Conservation (phyloP, 2,797 vertebrate species). For the Valencia hispanica region DNA sequence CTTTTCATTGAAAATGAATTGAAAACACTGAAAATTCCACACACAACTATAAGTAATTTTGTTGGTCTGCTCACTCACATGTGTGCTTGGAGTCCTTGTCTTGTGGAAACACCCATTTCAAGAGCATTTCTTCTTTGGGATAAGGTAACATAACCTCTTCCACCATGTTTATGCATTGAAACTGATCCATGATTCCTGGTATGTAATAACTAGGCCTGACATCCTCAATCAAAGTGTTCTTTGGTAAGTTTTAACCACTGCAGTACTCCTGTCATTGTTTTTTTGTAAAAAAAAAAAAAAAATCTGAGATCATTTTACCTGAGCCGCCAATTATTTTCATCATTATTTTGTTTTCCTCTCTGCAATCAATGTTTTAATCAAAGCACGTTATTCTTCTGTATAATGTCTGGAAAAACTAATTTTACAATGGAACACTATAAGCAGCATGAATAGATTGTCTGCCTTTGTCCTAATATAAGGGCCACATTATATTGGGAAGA, state of each 20-base stretch:
- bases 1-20: neutral
- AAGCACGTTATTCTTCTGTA: neutral
- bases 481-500: neutral
- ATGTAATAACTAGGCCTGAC: neutral
- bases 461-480: too few relatives aligned
- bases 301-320: neutral
- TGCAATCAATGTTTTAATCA: neutral
- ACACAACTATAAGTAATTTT: neutral
- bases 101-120: neutral
- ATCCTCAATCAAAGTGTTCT: neutral
- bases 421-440: too few relatives aligned
- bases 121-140: neutral
- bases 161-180: neutral
- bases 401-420: neutral
- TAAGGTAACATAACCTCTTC: neutral
- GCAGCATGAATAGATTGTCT: too few relatives aligned
- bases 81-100: neutral
- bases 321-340: neutral
- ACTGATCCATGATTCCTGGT: neutral
- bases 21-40: neutral
- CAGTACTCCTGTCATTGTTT: neutral
- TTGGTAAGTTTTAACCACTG: too few relatives aligned
- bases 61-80: neutral
- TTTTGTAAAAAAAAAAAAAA: too few relatives aligned
- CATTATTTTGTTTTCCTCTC: neutral